Base-by-base conservation (phyloP, 2,113 vertebrate genomes). In the Podilymbus podiceps region DNA sequence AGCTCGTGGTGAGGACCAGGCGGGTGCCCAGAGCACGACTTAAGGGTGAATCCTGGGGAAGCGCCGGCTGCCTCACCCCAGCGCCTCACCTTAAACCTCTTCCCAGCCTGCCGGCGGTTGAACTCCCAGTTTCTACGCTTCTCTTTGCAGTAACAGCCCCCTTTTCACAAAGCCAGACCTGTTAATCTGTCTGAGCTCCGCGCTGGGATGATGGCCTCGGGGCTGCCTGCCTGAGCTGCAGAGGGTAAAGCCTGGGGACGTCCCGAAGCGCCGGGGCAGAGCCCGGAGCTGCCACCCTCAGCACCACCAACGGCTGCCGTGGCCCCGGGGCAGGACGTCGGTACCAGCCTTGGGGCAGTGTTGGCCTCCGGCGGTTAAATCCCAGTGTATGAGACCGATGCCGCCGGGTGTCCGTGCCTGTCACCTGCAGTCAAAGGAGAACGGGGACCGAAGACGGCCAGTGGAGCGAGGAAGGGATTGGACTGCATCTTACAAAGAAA, bases 321-420 rank as follows among this genome's bases (percentile, higher is more conserved):
- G 25, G 7, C 23, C 56, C 46, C 1, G 1, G 6, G 21, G 28
- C 52, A 49, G 60, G 44, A 35, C 3, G 1, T 16, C 0, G 4
- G 52, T 12, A 28, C 20, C 50, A 44, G 46, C 52, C 59, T 25
- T 2, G 4, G 31, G 21, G 38, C 66, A 46, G 49, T 3, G 16
- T 2, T 38, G n/a, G 15, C 56, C 46, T n/a, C 49, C 4, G 2
- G 47, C 52, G 17, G 27, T 35, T 11, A 24, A 46, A 68, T 31
- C 47, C 15, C 16, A 47, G 33, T 3, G 0, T 64, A 16, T 1
- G 13, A 60, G 44, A 27, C 23, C 6, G 21, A 11, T 22, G 46
- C 13, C 6, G 13, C 21, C 9, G n/a, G 19, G 55, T 4, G 11
- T 11, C 50, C 15, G 40, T 18, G 22, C 47, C 2, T 4, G 40